Evolutionary conservation across 2,888 invertebrate genomes (phyloP).

Genomic region (Parnassius smintheus): DNA sequence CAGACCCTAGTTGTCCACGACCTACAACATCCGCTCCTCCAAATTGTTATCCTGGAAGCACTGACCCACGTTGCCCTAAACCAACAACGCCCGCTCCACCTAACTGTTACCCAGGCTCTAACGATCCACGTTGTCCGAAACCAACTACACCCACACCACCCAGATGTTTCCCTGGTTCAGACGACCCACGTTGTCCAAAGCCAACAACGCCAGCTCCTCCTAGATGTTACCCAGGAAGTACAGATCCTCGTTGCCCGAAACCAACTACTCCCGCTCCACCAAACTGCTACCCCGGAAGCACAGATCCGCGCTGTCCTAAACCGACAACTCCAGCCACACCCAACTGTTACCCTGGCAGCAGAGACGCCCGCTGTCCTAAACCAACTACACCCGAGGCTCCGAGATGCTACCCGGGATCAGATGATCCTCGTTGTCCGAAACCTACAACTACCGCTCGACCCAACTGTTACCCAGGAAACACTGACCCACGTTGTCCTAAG

Average conservation of each 20-base stretch:
- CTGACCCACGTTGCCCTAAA: slow-evolving; percentile 39
- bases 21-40: slow-evolving; percentile 42
- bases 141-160: slow-evolving; percentile 29
- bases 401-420: not conserved
- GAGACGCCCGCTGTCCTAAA: slow-evolving; percentile 39
- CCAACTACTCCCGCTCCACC: slow-evolving; percentile 34
- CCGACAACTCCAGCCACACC: slow-evolving; percentile 42
- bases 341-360: slow-evolving; percentile 31
- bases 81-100: slow-evolving; percentile 34
- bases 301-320: slow-evolving; percentile 42
- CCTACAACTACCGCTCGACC: slow-evolving; percentile 33
- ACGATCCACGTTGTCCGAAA: slow-evolving; percentile 48
- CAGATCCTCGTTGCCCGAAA: too few relatives aligned
- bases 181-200: slow-evolving; percentile 42
- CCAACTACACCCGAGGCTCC: slow-evolving; percentile 14
- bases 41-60: slow-evolving; percentile 37
- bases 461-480: slow-evolving; percentile 37
- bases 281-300: slow-evolving; percentile 37
- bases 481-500: slow-evolving; percentile 48
- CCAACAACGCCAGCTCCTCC: slow-evolving; percentile 32
- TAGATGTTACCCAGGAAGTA: slow-evolving; percentile 33
- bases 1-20: slow-evolving; percentile 37
- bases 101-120: slow-evolving; percentile 52
- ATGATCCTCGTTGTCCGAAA: slow-evolving; percentile 30
- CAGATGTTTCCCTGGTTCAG: slow-evolving; percentile 46